Evolutionary conservation across 2,888 invertebrate species (phyloP), one percentile per base, ranked within the genome.

Genomic region (Sphecodes monilicornis): DNA sequence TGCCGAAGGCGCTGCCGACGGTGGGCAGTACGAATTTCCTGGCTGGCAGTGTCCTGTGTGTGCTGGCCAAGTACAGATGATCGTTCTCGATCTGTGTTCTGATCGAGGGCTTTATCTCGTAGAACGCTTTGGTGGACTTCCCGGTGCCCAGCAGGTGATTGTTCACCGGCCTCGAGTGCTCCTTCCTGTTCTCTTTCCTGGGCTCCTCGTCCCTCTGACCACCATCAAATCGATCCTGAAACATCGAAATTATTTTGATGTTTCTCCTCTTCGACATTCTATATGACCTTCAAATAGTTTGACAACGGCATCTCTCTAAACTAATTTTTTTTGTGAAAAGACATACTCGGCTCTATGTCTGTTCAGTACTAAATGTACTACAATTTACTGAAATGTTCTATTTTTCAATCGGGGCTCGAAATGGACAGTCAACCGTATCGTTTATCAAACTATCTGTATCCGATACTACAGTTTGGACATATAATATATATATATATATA

Each of bases 1-100:
- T 95, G 22, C 95, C 94, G 50, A 93, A 91, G 41, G 93, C 94
- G 78, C 94, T 94, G 80, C 93, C 91, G 8, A 93, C 90, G 81
- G 93, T 94, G 11, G 94, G 94, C 78, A 94, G 82, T n/a, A 92
- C 86, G 71, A 92, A 91, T 70, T 84, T 91, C 66, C 88, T 86
- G 32, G 66, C 86, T 3, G 68, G 11, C 1, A 84, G 18, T 0
- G 73, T 29, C 18, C 70, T 80, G 68, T 80, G 82, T 32, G 91
- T 87, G 54, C 74, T 86, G 32, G 80, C 77, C 18, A 80, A 32
- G 11, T 66, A 66, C 66, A 68, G n/a, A 26, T 80, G 78, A 16
- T 72, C 76, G 22, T 79, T 80, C 71, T 91, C 91, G 88, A 89
- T 90, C 46, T 91, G 93, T 26, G 93, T 93, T 76, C 92, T 92